Percentiles rank a stretch among this genome's conserved stretches.
phyloP scores from a whole-genome alignment of 2,113 vertebrate genomes.

The Tyrannus savana region DNA sequence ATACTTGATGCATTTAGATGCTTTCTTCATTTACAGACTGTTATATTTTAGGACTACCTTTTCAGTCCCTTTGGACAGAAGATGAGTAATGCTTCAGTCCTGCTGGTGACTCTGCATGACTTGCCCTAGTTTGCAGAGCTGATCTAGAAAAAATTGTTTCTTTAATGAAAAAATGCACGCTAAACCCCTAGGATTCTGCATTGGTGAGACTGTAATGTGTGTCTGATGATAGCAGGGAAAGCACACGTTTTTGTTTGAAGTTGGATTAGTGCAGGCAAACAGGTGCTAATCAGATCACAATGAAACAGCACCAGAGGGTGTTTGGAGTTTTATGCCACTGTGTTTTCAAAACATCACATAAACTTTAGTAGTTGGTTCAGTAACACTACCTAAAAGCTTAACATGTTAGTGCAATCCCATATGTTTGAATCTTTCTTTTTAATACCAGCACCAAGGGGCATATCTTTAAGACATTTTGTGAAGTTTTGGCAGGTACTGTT shows the following conservation, averaged over 20 bases:
- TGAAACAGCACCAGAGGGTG: constrained; percentile 14
- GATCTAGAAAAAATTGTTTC: not conserved
- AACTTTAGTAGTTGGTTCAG: constrained; percentile 3
- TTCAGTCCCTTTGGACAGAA: not conserved
- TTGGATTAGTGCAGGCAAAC: constrained; percentile 51
- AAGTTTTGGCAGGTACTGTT: not conserved
- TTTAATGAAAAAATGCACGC: not conserved
- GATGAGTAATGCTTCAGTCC: not conserved
- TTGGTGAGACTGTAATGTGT: not conserved
- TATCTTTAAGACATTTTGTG: not conserved
- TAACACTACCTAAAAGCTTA: constrained; percentile 17
- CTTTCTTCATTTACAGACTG: not conserved
- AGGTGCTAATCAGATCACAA: constrained; percentile 66
- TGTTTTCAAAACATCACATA: constrained; percentile 55
- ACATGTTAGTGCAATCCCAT: not conserved
- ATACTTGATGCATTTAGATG: not conserved
- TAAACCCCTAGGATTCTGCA: not conserved
- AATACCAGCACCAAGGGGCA: not conserved
- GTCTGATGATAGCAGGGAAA: constrained; percentile 26
- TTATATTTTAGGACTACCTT: not conserved
- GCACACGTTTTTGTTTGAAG: constrained; percentile 37
- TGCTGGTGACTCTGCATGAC: not conserved
- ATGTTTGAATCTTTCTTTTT: not conserved
- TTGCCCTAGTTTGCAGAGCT: constrained; percentile 24
- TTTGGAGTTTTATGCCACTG: not conserved